Evolutionary conservation across 2,888 invertebrate genomes (phyloP).

Genomic region (Kuschelorhynchus macadamiae): DNA sequence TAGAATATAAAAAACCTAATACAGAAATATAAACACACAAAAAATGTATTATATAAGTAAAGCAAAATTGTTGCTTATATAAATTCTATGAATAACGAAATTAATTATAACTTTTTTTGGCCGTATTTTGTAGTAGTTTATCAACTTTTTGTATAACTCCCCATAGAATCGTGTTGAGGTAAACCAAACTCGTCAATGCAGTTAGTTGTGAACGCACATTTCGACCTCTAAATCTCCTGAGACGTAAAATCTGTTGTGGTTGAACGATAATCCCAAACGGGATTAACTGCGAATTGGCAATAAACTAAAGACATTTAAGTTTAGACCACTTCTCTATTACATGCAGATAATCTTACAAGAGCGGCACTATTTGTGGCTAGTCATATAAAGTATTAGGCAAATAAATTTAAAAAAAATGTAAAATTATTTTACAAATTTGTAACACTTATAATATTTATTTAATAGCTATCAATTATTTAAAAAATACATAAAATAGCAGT

Average conservation of each 20-base stretch:
- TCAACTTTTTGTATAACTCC: neutral
- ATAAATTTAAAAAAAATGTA: too few relatives aligned
- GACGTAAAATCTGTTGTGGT: neutral
- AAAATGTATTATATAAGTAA: neutral
- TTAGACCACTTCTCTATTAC: too few relatives aligned
- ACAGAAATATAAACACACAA: neutral
- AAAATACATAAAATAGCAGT: too few relatives aligned
- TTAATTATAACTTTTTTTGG: neutral
- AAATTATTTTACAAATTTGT: too few relatives aligned
- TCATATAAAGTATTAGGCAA: too few relatives aligned
- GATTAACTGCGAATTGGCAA: conserved; percentile 2
- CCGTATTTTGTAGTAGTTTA: neutral
- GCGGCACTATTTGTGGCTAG: too few relatives aligned
- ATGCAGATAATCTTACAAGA: too few relatives aligned
- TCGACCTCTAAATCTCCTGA: neutral
- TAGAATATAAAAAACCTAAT: too few relatives aligned
- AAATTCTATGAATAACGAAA: neutral
- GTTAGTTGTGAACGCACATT: neutral
- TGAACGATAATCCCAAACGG: neutral
- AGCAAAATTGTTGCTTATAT: neutral
- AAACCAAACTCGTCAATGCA: neutral
- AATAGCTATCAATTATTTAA: too few relatives aligned
- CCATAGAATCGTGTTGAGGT: neutral
- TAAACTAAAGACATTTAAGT: neutral
- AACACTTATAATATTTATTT: too few relatives aligned